These are phyloP conservation scores for Grallaria varia DNA, from an alignment of 2,113 vertebrate species.

Conservation along the genomic window DNA sequence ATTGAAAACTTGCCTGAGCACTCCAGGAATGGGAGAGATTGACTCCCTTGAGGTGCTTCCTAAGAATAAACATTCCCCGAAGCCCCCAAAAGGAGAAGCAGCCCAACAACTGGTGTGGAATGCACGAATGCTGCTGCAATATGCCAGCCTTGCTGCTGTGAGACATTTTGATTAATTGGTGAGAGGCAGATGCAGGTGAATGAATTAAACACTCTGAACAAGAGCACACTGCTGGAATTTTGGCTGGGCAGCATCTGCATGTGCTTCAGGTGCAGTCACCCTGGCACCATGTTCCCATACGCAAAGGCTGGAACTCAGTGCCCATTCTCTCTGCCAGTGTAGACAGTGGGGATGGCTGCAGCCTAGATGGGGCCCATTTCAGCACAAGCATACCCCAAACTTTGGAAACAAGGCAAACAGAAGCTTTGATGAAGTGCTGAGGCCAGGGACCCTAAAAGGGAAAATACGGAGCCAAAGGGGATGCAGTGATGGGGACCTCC, in stretches of 20 bases:
- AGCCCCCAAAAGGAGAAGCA: not conserved
- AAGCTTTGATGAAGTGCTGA: not conserved
- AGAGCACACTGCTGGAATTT: not conserved
- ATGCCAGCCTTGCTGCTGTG: not conserved
- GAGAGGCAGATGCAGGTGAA: not conserved
- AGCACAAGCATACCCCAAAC: not conserved
- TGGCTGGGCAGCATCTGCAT: fast-evolving
- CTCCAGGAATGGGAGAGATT: not conserved
- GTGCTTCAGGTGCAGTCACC: fast-evolving
- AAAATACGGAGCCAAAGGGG: not conserved
- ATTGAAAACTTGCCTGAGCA: not conserved
- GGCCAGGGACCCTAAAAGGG: not conserved
- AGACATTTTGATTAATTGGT: not conserved
- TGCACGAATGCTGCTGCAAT: not conserved
- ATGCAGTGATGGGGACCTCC: not conserved
- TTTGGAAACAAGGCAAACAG: not conserved
- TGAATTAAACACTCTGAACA: not conserved
- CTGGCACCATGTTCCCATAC: fast-evolving
- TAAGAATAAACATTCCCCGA: fast-evolving
- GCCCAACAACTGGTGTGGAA: not conserved
- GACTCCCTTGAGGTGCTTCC: not conserved
- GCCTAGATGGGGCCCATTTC: not conserved
- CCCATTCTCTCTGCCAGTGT: not conserved
- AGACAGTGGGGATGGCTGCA: not conserved
- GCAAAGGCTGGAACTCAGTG: not conserved